A percentile compares a stretch with the other conserved stretches of the same genome.
Conservation (phyloP, 37 sponge, comb jelly and placozoan species). For the Diacarnus erythraeanus region DNA sequence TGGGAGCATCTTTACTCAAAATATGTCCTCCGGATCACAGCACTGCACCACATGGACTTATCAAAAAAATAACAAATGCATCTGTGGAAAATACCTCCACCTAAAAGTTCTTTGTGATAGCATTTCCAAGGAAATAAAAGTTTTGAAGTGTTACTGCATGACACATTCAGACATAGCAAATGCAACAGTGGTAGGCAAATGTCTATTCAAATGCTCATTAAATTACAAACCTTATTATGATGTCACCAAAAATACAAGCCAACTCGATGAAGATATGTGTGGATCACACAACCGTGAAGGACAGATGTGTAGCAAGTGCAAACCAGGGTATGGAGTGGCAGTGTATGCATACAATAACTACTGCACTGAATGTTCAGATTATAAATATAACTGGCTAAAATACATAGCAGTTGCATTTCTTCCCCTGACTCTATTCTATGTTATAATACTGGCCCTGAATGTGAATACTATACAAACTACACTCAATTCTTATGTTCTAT, state of each 20-base stretch:
- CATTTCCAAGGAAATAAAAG: background rate
- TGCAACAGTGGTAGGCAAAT: background rate
- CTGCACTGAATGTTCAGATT: background rate
- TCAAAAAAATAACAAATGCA: too few species aligned
- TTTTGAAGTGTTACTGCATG: background rate
- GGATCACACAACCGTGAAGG: background rate
- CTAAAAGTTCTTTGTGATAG: too few species aligned
- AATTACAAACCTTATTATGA: background rate
- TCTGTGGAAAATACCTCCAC: too few species aligned
- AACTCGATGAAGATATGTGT: background rate
- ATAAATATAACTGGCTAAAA: background rate
- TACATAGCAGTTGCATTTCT: constrained; percentile 15
- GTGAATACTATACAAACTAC: background rate
- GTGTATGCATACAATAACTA: constrained; percentile 1
- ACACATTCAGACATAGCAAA: background rate
- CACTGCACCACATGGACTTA: too few species aligned
- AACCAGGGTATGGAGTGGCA: background rate
- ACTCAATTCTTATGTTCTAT: background rate
- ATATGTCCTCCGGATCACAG: too few species aligned
- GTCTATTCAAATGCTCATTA: background rate
- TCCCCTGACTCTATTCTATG: constrained; percentile 4
- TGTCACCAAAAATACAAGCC: background rate
- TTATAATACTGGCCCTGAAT: background rate
- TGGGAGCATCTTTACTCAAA: too few species aligned
- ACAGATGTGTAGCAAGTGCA: constrained; percentile 8